Evolutionary conservation across 2,113 vertebrate genomes (phyloP).

Genomic region (Poeciliopsis retropinna): DNA sequence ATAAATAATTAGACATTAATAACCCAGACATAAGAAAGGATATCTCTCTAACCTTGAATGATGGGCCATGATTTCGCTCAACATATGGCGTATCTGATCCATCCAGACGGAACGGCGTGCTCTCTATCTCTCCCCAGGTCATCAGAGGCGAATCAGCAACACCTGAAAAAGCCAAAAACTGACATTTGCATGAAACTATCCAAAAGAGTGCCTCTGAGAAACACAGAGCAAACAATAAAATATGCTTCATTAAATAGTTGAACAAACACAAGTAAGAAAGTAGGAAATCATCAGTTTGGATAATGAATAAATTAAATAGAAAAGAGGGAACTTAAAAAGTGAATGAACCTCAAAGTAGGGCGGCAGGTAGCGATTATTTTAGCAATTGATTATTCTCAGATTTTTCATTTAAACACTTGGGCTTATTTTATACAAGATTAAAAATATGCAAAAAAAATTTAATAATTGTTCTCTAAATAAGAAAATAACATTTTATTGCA

Average conservation of each 20-base stretch:
- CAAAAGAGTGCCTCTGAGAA: not conserved
- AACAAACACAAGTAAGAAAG: not conserved
- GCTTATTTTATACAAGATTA: no score
- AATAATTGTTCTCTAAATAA: no score
- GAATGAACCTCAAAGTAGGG: not conserved
- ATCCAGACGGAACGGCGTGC: constrained; percentile 92
- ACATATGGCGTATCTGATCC: constrained; percentile 89
- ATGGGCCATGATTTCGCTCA: constrained; percentile 93
- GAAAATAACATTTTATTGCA: no score
- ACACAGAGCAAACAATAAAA: not conserved
- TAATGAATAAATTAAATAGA: not conserved
- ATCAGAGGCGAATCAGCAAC: constrained; percentile 93
- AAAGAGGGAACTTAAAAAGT: not conserved
- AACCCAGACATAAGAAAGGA: not conserved
- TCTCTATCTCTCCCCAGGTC: constrained; percentile 98
- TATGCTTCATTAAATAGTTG: no score
- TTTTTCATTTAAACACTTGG: no score
- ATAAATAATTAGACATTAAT: not conserved
- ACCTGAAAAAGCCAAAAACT: constrained; percentile 74
- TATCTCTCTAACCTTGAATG: constrained; percentile 88
- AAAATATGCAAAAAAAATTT: no score
- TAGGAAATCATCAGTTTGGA: not conserved
- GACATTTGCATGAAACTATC: not conserved
- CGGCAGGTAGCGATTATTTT: no score
- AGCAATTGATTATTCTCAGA: no score